Percentiles rank a stretch among this genome's conserved stretches.
phyloP scores from a whole-genome alignment of 92 coral and sea anemone species.

The Micromussa lordhowensis region DNA sequence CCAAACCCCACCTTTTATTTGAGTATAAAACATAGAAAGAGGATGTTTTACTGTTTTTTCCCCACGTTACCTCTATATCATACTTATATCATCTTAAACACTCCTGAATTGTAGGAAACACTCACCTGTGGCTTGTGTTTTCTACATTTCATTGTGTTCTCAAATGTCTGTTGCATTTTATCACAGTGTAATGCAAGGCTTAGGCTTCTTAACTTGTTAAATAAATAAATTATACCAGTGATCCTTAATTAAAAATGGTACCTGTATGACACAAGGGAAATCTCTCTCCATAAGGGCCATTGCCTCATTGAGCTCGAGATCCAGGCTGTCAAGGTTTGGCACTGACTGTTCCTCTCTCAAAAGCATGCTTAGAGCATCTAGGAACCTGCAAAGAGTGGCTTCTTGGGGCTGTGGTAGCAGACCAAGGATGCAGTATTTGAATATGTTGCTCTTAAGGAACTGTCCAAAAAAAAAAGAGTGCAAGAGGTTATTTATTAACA shows the following conservation, averaged over 20 bases:
- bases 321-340: conserved; percentile 11
- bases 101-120: too few species aligned
- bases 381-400: conserved; percentile 22
- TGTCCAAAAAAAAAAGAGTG: neutral
- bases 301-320: conserved; percentile 6
- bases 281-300: conserved; percentile 28
- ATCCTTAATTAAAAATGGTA: neutral
- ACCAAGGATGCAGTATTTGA: conserved; percentile 26
- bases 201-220: too few species aligned
- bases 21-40: too few species aligned
- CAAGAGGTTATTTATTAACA: neutral
- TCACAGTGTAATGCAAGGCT: too few species aligned
- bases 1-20: too few species aligned
- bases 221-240: too few species aligned
- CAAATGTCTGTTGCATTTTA: too few species aligned
- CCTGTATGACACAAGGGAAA: conserved; percentile 7
- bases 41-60: too few species aligned
- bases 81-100: too few species aligned
- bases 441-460: conserved; percentile 55
- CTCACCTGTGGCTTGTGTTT: neutral
- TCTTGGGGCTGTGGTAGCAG: conserved; percentile 38
- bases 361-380: conserved; percentile 24
- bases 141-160: too few species aligned
- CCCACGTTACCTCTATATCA: too few species aligned
- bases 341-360: conserved; percentile 25